Percentiles rank a stretch among this genome's conserved stretches.
phyloP scores from a whole-genome alignment of 1,140 invertebrate species.

The Paramacrobiotus metropolitanus region DNA sequence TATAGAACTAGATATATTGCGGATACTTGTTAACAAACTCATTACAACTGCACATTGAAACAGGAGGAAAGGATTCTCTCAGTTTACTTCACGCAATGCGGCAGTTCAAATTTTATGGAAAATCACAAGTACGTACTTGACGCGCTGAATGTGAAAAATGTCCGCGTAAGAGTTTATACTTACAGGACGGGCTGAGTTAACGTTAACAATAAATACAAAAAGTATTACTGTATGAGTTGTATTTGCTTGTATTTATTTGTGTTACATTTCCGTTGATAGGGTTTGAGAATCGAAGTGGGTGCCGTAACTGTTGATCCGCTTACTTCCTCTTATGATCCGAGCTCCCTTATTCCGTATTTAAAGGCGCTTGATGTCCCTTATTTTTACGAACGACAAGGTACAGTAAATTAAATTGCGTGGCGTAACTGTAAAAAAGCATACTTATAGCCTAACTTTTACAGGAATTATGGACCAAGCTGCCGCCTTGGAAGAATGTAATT shows the following conservation, averaged over 20 bases:
- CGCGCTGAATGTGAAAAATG: no score
- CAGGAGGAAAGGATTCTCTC: conserved; percentile 49
- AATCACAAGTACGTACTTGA: conserved; percentile 15
- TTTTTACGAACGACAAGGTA: conserved; percentile 40
- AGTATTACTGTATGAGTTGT: conserved; percentile 8
- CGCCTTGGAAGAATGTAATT: conserved; percentile 23
- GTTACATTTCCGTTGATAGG: conserved; percentile 25
- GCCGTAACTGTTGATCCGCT: conserved; percentile 45
- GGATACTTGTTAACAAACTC: not conserved
- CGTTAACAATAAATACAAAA: not conserved
- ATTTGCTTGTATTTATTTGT: not conserved
- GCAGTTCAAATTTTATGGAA: conserved; percentile 53
- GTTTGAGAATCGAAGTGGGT: conserved; percentile 45
- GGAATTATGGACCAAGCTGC: conserved; percentile 29
- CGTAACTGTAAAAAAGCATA: no score
- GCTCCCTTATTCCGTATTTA: conserved; percentile 40
- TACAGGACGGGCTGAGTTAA: no score
- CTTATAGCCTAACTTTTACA: no score
- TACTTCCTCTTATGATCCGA: conserved; percentile 35
- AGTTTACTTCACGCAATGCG: conserved; percentile 53
- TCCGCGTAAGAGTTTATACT: no score
- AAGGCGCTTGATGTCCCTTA: conserved; percentile 38
- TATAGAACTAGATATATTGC: not conserved
- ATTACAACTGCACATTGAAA: no score
- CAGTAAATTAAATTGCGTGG: conserved; percentile 8